These are phyloP conservation scores for Ichneumoninae sp. DNA, from an alignment of 2,888 invertebrate species.

Conservation along the genomic window DNA sequence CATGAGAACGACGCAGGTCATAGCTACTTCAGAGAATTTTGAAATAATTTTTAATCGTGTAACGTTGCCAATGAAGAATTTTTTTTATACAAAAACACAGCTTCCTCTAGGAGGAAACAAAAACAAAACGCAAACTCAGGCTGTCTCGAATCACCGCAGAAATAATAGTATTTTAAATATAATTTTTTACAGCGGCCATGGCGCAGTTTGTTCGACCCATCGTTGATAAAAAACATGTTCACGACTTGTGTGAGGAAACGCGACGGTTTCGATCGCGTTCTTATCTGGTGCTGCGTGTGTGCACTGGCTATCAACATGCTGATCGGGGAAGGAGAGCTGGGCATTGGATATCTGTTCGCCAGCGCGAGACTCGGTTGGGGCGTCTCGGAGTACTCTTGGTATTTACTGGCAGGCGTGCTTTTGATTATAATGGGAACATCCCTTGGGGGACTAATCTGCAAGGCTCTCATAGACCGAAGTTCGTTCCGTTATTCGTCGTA, in stretches of 20 bases:
- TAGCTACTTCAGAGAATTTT: too few relatives aligned
- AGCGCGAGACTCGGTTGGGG: conserved; percentile 89
- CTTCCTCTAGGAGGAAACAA: conserved; percentile 82
- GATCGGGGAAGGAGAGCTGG: conserved; percentile 84
- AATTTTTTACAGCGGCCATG: conserved; percentile 83
- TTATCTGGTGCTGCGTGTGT: conserved; percentile 85
- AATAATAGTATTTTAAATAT: not conserved
- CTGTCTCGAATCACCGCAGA: conserved; percentile 57
- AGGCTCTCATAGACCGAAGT: conserved; percentile 40
- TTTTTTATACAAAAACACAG: not conserved
- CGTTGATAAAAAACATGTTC: conserved; percentile 86
- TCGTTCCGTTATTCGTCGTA: not conserved
- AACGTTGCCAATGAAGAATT: not conserved
- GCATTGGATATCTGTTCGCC: conserved; percentile 88
- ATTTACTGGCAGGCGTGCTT: conserved; percentile 85
- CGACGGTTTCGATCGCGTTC: conserved; percentile 85
- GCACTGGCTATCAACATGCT: conserved; percentile 80
- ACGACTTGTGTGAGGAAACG: conserved; percentile 86
- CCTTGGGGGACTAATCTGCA: conserved; percentile 86
- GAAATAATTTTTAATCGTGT: too few relatives aligned
- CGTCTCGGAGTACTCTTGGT: conserved; percentile 87
- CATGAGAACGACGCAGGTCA: too few relatives aligned
- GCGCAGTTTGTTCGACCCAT: conserved; percentile 84
- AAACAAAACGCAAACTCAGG: conserved; percentile 77
- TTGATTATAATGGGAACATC: conserved; percentile 87